Percentiles rank a stretch among this genome's conserved stretches.
These are phyloP conservation scores for Sesia apiformis DNA, from an alignment of 2,888 invertebrate genomes.

Conservation along the genomic window DNA sequence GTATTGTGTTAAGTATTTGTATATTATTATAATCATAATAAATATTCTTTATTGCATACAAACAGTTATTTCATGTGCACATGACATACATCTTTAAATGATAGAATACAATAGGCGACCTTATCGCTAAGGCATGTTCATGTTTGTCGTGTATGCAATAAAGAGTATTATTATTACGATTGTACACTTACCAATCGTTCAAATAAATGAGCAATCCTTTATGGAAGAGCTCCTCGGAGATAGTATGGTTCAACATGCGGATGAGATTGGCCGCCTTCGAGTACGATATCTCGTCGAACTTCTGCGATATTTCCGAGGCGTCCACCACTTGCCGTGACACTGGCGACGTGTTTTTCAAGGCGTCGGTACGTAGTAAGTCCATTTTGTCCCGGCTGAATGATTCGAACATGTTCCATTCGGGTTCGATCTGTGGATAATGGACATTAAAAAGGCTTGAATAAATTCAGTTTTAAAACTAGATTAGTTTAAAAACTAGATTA, in stretches of 20 bases:
- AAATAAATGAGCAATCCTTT: slow-evolving; percentile 69
- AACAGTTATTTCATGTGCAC: too few relatives aligned
- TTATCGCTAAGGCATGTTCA: too few relatives aligned
- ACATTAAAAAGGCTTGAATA: background rate
- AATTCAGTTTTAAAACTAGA: too few relatives aligned
- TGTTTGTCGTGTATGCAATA: too few relatives aligned
- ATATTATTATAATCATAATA: too few relatives aligned
- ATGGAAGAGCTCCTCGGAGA: slow-evolving; percentile 66
- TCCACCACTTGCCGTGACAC: slow-evolving; percentile 67
- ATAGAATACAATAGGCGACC: too few relatives aligned
- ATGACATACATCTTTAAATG: too few relatives aligned
- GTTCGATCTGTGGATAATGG: slow-evolving; percentile 55
- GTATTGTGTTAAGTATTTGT: too few relatives aligned
- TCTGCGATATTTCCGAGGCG: slow-evolving; percentile 73
- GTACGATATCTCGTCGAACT: slow-evolving; percentile 75
- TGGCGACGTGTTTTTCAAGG: slow-evolving; percentile 70
- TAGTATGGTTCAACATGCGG: slow-evolving; percentile 74
- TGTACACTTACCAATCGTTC: slow-evolving; percentile 65
- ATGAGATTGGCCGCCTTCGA: slow-evolving; percentile 74
- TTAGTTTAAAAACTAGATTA: too few relatives aligned
- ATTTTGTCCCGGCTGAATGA: slow-evolving; percentile 71
- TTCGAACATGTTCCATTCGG: slow-evolving; percentile 72
- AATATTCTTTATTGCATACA: too few relatives aligned
- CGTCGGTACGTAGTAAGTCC: slow-evolving; percentile 68
- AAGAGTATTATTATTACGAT: too few relatives aligned